Conservation (phyloP, 2,113 vertebrate genomes). For the Pungitius pungitius region DNA sequence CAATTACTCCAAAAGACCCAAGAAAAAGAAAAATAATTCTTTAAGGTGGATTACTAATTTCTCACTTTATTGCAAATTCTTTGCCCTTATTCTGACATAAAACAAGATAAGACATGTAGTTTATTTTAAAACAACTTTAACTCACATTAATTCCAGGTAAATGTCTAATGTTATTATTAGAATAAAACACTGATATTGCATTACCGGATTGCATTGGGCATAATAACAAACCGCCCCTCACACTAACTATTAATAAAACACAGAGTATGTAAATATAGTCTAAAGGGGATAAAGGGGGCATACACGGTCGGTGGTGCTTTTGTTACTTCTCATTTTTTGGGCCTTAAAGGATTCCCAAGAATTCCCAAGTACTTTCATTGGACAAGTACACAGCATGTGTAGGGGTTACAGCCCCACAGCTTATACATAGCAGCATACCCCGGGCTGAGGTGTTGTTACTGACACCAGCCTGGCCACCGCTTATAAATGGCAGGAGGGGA, state of each 20-base stretch:
- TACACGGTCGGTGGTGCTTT: constrained; percentile 15
- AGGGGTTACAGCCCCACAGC: constrained; percentile 54
- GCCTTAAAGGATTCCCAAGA: constrained; percentile 44
- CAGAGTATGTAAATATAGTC: constrained; percentile 46
- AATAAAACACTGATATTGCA: neutral
- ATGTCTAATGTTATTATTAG: neutral
- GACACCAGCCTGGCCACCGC: constrained; percentile 56
- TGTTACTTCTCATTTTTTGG: constrained; percentile 36
- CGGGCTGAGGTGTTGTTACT: constrained; percentile 69
- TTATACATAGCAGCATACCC: constrained; percentile 74
- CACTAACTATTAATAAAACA: constrained; percentile 25
- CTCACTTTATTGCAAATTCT: neutral
- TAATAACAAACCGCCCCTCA: neutral
- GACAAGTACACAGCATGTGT: no score
- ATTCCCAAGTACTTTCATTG: no score
- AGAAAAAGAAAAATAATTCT: no score
- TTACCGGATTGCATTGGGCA: constrained; percentile 14
- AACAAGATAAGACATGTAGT: neutral
- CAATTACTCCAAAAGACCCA: neutral
- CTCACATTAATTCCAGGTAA: constrained; percentile 4
- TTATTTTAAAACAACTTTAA: neutral
- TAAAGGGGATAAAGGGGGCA: constrained; percentile 9
- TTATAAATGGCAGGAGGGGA: constrained; percentile 67
- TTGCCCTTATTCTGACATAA: neutral
- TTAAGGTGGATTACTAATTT: neutral